Conservation (phyloP, 2,797 vertebrate genomes). For the Neosilurus hyrtlii region DNA sequence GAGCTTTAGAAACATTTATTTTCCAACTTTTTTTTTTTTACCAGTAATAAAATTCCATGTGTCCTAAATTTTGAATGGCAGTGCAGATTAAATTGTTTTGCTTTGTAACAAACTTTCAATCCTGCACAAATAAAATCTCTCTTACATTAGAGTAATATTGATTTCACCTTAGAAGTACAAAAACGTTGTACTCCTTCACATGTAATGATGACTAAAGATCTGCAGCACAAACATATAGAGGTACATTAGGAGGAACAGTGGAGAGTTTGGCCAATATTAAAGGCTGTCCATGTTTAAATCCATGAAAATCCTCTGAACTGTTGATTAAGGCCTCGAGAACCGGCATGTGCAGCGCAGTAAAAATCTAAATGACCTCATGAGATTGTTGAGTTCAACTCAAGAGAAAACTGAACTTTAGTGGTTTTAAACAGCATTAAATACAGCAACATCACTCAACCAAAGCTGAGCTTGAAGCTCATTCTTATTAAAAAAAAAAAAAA, state of each 20-base stretch:
- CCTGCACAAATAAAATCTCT: neutral
- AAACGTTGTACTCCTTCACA: neutral
- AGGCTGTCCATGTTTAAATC: neutral
- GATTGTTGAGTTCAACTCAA: neutral
- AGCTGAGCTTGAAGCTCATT: neutral
- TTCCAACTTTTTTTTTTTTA: neutral
- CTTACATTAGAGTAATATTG: neutral
- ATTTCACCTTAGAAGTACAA: neutral
- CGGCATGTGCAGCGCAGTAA: neutral
- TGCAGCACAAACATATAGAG: conserved; percentile 12
- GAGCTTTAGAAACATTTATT: neutral
- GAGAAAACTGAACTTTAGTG: conserved; percentile 10
- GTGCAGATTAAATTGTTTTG: neutral
- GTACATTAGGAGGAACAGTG: conserved; percentile 6
- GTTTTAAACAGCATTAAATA: conserved; percentile 5
- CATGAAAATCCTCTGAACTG: conserved; percentile 10
- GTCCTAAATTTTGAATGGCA: conserved; percentile 16
- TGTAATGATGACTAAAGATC: conserved; percentile 7
- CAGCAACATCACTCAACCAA: conserved; percentile 2
- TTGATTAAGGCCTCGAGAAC: conserved; percentile 31
- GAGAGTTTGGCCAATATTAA: neutral
- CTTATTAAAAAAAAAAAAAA: neutral
- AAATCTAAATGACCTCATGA: neutral
- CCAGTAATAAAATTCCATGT: neutral
- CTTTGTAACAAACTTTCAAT: neutral